Base-by-base conservation (phyloP, 2,888 invertebrate genomes). In the Drosophila algonquin region DNA sequence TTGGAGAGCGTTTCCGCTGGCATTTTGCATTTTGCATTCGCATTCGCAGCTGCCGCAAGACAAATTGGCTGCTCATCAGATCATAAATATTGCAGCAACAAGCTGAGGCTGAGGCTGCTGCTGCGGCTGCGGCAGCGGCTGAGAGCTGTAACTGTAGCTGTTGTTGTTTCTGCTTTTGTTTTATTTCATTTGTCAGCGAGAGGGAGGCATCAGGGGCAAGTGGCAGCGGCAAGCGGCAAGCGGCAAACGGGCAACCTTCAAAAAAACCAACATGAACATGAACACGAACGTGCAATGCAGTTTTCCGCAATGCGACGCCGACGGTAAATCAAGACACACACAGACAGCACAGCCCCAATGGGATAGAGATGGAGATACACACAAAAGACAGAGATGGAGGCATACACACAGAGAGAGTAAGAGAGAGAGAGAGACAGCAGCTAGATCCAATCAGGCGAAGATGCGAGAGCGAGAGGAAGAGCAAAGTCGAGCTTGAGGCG, bases 221-320 rank as follows among this genome's bases (percentile, higher is more conserved):
- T 21, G 21, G 6, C 30, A 7, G 30, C 2, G 30, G 30, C 3
- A 10, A 1, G 12, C 12, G 12, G 35, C 35, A 35, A 12, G 35
- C 12, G 35, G 35, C 12, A 35, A 12, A 35, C 4, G 35, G 70
- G 65, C 79, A 81, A 88, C 84, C 87, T 83, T 87, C 81, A 86
- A 77, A 77, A 69, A 65, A 56, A 47, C 68, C 52, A 75, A 67
- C 79, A 76, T 75, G 70, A 83, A 71, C 63, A 76, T 58, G 70
- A 80, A 75, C 69, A 69, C 71, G 77, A 84, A 89, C 88, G 87
- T 87, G 87, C 77, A 67, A 70, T 85, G 83, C 87, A 84, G 68
- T 87, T 83, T 83, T 83, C 83, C 83, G 83, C 83, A 87, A 83
- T 85, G 82, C 50, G 73, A 73, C 32, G 79, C 73, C 77, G 74